A percentile compares a stretch with the other conserved stretches of the same genome.
These are phyloP conservation scores for Plagodis dolabraria DNA, from an alignment of 2,888 invertebrate species.

Conservation along the genomic window DNA sequence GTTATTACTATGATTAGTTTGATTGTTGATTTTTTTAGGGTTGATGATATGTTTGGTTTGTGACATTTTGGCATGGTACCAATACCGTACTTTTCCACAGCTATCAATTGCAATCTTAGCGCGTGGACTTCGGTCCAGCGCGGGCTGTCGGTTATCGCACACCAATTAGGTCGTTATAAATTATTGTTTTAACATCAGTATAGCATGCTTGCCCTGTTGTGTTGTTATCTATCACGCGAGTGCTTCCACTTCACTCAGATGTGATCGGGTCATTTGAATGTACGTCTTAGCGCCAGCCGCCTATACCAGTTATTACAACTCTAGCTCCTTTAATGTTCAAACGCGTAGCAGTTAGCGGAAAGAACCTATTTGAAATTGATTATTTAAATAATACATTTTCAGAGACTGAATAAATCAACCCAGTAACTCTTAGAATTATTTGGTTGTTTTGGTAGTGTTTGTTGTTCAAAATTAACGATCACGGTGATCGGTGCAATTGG, in stretches of 20 bases:
- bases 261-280: conserved; percentile 43
- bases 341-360: conserved; percentile 36
- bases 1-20: background rate
- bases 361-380: conserved; percentile 35
- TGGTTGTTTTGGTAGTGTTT: conserved; percentile 35
- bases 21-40: background rate
- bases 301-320: conserved; percentile 39
- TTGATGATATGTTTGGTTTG: background rate
- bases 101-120: conserved; percentile 43
- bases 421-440: background rate
- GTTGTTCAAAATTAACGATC: conserved; percentile 56
- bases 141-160: conserved; percentile 57
- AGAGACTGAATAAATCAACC: conserved; percentile 28
- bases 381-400: conserved; percentile 26
- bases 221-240: conserved; percentile 64
- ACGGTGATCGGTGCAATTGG: conserved; percentile 60
- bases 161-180: conserved; percentile 71
- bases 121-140: conserved; percentile 48
- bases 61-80: background rate
- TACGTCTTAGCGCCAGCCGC: conserved; percentile 35
- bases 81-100: conserved; percentile 35
- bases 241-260: conserved; percentile 41
- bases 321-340: conserved; percentile 38
- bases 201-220: conserved; percentile 45
- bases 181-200: conserved; percentile 60